Conservation (phyloP, 2,888 invertebrate species). For the Creontiades dilutus region DNA sequence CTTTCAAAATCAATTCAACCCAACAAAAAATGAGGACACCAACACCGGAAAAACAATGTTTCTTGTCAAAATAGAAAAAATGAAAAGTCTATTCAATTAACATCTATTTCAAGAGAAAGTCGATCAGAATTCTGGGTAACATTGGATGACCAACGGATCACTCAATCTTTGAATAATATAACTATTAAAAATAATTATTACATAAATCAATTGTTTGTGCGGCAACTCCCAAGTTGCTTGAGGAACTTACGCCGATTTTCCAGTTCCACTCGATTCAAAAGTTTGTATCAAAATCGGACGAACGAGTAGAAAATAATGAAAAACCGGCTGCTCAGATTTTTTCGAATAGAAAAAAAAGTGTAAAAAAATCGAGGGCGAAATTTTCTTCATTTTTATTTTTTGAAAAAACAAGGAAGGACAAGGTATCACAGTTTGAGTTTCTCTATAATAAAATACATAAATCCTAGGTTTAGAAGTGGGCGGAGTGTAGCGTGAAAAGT, state of each 20-base stretch:
- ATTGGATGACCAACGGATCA: not conserved
- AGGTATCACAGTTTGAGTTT: constrained; percentile 65
- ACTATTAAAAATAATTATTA: not conserved
- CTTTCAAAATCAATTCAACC: constrained; percentile 3
- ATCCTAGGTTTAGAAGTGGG: not conserved
- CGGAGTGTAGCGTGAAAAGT: not conserved
- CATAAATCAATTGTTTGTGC: not conserved
- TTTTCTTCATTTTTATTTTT: not conserved
- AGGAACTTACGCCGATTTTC: constrained; percentile 48
- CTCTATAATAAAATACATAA: not conserved
- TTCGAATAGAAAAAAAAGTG: not conserved
- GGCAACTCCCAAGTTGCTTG: not conserved
- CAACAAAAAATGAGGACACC: constrained; percentile 5
- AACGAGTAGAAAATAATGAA: constrained; percentile 50
- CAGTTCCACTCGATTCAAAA: constrained; percentile 55
- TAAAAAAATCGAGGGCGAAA: not conserved
- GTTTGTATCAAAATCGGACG: constrained; percentile 22
- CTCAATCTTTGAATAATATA: not conserved
- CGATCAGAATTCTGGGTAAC: constrained; percentile 29
- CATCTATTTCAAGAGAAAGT: not conserved
- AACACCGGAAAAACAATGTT: constrained; percentile 31
- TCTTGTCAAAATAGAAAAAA: constrained; percentile 5
- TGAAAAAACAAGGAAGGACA: not conserved
- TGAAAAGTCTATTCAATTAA: constrained; percentile 1
- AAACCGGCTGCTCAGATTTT: constrained; percentile 46